These are phyloP conservation scores for Punctoribates punctum DNA, from an alignment of 2,888 invertebrate species.

Conservation along the genomic window DNA sequence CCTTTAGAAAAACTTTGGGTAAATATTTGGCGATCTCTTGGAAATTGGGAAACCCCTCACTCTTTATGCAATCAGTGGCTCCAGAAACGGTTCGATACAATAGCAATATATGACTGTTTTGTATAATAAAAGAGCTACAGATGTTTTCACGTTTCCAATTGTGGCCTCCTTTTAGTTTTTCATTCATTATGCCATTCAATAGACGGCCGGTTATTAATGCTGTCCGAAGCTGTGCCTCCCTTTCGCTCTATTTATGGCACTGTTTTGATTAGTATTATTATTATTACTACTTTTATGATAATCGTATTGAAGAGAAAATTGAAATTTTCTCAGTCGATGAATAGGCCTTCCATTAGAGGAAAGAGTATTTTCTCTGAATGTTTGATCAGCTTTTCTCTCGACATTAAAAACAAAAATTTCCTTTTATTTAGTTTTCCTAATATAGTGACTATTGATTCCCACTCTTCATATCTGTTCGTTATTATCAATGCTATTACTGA, in stretches of 20 bases:
- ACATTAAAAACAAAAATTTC: too few relatives aligned
- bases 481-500: too few relatives aligned
- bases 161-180: not conserved
- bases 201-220: not conserved
- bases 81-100: conserved; percentile 16
- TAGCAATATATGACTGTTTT: conserved; percentile 20
- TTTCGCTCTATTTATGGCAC: conserved; percentile 9
- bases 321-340: too few relatives aligned
- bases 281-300: not conserved
- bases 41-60: conserved; percentile 22
- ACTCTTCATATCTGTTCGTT: too few relatives aligned
- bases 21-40: conserved; percentile 29
- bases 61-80: not conserved
- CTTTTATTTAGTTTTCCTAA: too few relatives aligned
- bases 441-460: too few relatives aligned
- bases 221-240: conserved; percentile 5
- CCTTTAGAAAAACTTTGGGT: conserved; percentile 5
- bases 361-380: not conserved
- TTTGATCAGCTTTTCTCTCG: conserved; percentile 13
- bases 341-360: not conserved
- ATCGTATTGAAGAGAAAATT: not conserved
- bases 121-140: conserved; percentile 32
- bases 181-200: not conserved
- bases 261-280: conserved; percentile 14
- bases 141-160: not conserved